Conservation (phyloP, 2,113 vertebrate genomes). For the Indicator maculatus region DNA sequence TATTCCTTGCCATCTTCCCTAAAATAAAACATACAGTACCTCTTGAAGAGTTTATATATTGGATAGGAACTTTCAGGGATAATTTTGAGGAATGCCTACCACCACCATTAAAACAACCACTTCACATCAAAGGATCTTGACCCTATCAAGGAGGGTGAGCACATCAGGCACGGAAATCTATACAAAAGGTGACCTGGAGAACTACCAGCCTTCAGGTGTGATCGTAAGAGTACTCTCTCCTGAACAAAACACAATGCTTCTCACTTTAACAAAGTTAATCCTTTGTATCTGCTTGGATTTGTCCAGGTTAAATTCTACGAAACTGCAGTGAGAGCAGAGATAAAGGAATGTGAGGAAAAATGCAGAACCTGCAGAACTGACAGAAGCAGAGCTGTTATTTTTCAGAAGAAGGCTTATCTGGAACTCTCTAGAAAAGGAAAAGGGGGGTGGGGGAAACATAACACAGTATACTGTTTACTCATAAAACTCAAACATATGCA, state of each 20-base stretch:
- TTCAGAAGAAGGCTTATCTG: neutral
- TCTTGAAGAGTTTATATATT: neutral
- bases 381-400: neutral
- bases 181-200: neutral
- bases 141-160: neutral
- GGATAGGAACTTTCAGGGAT: neutral
- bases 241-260: neutral
- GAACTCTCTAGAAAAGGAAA: neutral
- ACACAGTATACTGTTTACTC: neutral
- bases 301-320: neutral
- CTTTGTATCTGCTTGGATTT: neutral
- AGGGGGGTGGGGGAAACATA: fast-evolving
- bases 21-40: neutral
- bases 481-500: neutral
- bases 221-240: neutral
- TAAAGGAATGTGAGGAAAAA: neutral
- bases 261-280: neutral
- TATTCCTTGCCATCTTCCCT: neutral
- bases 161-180: fast-evolving
- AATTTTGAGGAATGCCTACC: neutral
- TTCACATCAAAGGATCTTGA: neutral
- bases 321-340: neutral
- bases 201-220: neutral
- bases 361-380: neutral
- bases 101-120: neutral